These are phyloP conservation scores for Mizuhopecten yessoensis DNA, from an alignment of 1,140 invertebrate species.

Conservation along the genomic window DNA sequence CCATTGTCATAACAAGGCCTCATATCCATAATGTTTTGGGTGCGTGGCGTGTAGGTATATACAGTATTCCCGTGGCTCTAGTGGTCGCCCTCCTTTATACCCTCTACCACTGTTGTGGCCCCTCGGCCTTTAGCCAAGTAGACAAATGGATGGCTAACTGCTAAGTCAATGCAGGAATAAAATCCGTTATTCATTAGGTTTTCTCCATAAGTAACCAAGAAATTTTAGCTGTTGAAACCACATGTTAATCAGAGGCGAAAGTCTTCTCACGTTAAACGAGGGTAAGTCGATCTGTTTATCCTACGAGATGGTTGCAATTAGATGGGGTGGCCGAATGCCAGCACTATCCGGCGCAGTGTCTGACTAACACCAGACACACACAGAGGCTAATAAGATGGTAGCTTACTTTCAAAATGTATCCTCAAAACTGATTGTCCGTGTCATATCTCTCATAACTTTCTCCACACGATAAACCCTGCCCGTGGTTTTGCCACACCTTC, in stretches of 20 bases:
- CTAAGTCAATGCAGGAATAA: slow-evolving; percentile 22
- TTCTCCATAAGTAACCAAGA: slow-evolving; percentile 26
- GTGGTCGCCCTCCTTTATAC: slow-evolving; percentile 3
- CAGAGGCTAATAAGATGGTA: slow-evolving; percentile 31
- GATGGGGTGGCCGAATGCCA: slow-evolving; percentile 30
- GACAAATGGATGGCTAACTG: slow-evolving; percentile 37
- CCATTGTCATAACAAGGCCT: slow-evolving; percentile 31
- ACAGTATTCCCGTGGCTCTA: neutral
- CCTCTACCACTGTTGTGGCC: neutral
- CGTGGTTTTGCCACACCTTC: no score
- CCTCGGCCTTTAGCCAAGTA: slow-evolving; percentile 4
- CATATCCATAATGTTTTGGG: slow-evolving; percentile 8
- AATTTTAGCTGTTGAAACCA: slow-evolving; percentile 37
- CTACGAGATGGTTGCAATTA: slow-evolving; percentile 31
- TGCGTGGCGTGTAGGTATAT: neutral
- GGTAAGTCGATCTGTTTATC: slow-evolving; percentile 32
- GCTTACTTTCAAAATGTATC: slow-evolving; percentile 39
- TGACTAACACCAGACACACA: slow-evolving; percentile 16
- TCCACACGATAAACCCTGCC: no score
- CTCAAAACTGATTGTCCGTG: slow-evolving; percentile 30
- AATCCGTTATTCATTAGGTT: slow-evolving; percentile 34
- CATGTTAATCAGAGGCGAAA: slow-evolving; percentile 32
- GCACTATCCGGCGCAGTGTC: slow-evolving; percentile 24
- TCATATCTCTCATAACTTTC: slow-evolving; percentile 15
- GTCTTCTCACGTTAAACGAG: slow-evolving; percentile 25